Percentiles rank a stretch among this genome's conserved stretches.
Conservation (phyloP, 2,888 invertebrate genomes). For the Chrysolina haemoptera region DNA sequence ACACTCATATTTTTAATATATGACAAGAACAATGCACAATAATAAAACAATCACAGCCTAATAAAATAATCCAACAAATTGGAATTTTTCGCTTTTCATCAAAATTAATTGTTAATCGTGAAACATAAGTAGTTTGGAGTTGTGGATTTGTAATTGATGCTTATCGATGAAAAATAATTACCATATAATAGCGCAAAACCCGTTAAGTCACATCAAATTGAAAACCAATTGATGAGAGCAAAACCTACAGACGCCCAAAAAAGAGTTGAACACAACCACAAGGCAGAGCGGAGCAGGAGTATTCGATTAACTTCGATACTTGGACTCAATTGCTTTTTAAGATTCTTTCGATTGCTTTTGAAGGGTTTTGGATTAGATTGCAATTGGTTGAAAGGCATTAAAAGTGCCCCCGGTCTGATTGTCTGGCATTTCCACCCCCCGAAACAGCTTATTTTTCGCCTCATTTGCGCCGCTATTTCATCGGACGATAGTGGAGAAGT, state of each 20-base stretch:
- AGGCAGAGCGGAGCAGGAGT: constrained; percentile 52
- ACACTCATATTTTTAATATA: too few species aligned
- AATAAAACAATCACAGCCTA: too few species aligned
- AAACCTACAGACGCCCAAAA: constrained; percentile 25
- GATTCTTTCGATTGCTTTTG: constrained; percentile 69
- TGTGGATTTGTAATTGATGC: too few species aligned
- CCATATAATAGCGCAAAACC: neutral
- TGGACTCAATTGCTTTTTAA: constrained; percentile 70
- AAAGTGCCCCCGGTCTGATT: constrained; percentile 61
- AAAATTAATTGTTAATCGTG: too few species aligned
- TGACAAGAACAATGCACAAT: too few species aligned
- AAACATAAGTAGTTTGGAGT: too few species aligned
- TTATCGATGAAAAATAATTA: neutral
- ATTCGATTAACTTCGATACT: constrained; percentile 69
- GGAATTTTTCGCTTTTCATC: too few species aligned
- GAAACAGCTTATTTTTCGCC: constrained; percentile 70
- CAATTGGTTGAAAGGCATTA: constrained; percentile 70
- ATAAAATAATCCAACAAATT: too few species aligned
- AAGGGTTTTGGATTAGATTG: constrained; percentile 70
- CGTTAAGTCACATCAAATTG: neutral
- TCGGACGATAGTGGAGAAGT: constrained; percentile 50
- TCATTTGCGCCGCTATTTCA: constrained; percentile 69
- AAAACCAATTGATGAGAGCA: constrained; percentile 1
- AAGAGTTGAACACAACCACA: constrained; percentile 8
- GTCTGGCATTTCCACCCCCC: constrained; percentile 43